A percentile compares a stretch with the other conserved stretches of the same genome.
Evolutionary conservation across 2,113 vertebrate species (phyloP).

Genomic region (Alethe castanea): DNA sequence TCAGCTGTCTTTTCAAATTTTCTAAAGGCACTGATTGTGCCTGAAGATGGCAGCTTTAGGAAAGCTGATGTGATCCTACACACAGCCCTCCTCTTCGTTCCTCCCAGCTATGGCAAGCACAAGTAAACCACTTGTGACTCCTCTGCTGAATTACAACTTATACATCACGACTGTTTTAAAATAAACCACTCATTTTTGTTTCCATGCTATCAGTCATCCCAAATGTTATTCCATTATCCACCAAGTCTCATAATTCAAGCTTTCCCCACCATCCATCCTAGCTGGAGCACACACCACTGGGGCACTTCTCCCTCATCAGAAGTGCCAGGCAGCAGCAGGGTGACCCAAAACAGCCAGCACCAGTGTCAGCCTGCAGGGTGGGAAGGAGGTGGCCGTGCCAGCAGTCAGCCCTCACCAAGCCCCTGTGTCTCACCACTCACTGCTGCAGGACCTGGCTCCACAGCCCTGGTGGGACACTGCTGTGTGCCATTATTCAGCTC

Average conservation of each 20-base stretch:
- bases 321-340: not conserved
- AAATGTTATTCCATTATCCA: not conserved
- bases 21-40: not conserved
- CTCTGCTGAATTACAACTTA: not conserved
- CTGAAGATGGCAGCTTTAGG: not conserved
- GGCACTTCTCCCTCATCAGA: fast-evolving
- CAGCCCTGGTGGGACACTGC: not conserved
- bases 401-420: not conserved
- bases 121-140: not conserved
- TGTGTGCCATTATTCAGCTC: not conserved
- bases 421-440: fast-evolving
- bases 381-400: not conserved
- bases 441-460: not conserved
- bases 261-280: not conserved
- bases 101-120: not conserved
- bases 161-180: not conserved
- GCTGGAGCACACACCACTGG: fast-evolving
- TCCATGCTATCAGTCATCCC: not conserved
- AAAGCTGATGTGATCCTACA: not conserved
- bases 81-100: not conserved
- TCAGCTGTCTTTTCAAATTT: not conserved
- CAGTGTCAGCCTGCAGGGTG: not conserved
- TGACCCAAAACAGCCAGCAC: not conserved
- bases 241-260: not conserved
- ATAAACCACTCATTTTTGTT: not conserved